phyloP scores from a whole-genome alignment of 2,797 vertebrate species.

The Xyrichtys novacula region DNA sequence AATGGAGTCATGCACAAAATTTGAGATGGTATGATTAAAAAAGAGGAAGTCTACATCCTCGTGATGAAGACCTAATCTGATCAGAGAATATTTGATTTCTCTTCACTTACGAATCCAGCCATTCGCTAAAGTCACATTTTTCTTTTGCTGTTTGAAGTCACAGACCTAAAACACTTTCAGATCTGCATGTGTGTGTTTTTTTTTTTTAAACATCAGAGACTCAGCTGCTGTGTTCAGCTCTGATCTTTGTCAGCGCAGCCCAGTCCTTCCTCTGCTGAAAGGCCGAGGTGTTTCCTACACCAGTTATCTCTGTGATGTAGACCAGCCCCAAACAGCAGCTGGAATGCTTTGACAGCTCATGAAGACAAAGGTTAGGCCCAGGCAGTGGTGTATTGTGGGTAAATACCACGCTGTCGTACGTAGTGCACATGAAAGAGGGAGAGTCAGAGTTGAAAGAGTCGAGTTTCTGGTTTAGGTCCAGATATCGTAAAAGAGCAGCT shows the following conservation, averaged over 20 bases:
- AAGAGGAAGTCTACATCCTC: too few species aligned
- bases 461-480: slow-evolving; percentile 35
- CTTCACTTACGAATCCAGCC: too few species aligned
- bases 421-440: slow-evolving; percentile 28
- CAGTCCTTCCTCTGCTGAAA: slow-evolving; percentile 14
- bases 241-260: slow-evolving; percentile 19
- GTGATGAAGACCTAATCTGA: too few species aligned
- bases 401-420: slow-evolving; percentile 56
- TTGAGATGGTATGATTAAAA: too few species aligned
- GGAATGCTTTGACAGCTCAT: slow-evolving; percentile 38
- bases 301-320: slow-evolving; percentile 22
- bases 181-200: background rate
- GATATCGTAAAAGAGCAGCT: slow-evolving; percentile 33
- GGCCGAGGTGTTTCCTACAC: slow-evolving; percentile 14
- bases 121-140: background rate
- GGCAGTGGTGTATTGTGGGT: slow-evolving; percentile 37
- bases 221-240: background rate
- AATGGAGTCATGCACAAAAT: too few species aligned
- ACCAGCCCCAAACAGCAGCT: slow-evolving; percentile 18
- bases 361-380: slow-evolving; percentile 35
- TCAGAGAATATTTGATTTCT: too few species aligned
- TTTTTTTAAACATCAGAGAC: background rate
- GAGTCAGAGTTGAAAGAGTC: slow-evolving; percentile 18
- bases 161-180: too few species aligned
- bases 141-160: background rate